Evolutionary conservation across 1,140 invertebrate species (phyloP).

Genomic region (Carcinoscorpius rotundicauda): DNA sequence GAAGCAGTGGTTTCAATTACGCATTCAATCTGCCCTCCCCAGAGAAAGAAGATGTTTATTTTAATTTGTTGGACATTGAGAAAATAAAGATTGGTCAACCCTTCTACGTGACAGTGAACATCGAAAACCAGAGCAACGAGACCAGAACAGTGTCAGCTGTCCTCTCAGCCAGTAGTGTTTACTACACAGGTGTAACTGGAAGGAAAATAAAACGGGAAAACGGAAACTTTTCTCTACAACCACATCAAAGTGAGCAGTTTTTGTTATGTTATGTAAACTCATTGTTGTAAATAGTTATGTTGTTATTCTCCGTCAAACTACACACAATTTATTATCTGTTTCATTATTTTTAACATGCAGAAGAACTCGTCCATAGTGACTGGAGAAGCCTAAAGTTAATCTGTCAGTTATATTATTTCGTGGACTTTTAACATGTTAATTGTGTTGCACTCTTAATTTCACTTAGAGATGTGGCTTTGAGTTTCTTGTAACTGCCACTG

Average conservation of each 20-base stretch:
- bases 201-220: conserved; percentile 52
- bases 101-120: conserved; percentile 37
- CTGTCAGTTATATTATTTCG: too few species aligned
- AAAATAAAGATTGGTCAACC: conserved; percentile 75
- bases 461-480: too few species aligned
- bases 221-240: conserved; percentile 27
- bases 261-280: too few species aligned
- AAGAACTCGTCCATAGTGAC: too few species aligned
- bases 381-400: too few species aligned
- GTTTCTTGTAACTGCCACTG: too few species aligned
- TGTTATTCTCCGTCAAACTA: too few species aligned
- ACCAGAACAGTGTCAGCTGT: conserved; percentile 48
- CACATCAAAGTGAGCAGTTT: conserved; percentile 21
- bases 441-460: too few species aligned
- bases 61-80: conserved; percentile 67
- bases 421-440: too few species aligned
- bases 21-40: conserved; percentile 31
- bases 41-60: conserved; percentile 71
- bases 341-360: too few species aligned
- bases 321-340: too few species aligned
- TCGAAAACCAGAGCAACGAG: conserved; percentile 35
- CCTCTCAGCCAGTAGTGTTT: conserved; percentile 52
- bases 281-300: too few species aligned
- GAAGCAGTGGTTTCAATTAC: conserved; percentile 11
- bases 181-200: conserved; percentile 59